Evolutionary conservation across 2,797 vertebrate genomes (phyloP).

Genomic region (Chelmon rostratus): DNA sequence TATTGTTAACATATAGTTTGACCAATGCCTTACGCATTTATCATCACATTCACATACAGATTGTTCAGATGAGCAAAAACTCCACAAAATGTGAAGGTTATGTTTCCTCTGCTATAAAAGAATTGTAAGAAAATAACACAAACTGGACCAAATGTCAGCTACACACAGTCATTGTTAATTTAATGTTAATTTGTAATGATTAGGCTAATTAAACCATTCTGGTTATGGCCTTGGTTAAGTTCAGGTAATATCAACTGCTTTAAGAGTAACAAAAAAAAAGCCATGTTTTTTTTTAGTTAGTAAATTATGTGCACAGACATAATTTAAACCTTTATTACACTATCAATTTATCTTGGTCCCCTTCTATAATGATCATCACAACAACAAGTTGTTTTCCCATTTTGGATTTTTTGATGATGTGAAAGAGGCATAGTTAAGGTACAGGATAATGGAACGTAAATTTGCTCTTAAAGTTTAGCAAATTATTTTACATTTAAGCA

Average conservation of each 20-base stretch:
- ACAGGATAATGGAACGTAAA: neutral
- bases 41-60: constrained; percentile 27
- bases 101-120: neutral
- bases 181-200: neutral
- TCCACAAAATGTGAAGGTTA: constrained; percentile 4
- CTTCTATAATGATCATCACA: neutral
- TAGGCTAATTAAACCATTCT: neutral
- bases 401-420: neutral
- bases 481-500: neutral
- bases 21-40: constrained; percentile 45
- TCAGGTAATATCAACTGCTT: neutral
- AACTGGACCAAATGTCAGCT: neutral
- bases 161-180: constrained; percentile 13
- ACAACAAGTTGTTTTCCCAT: neutral
- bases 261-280: neutral
- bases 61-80: constrained; percentile 32
- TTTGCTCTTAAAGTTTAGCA: neutral
- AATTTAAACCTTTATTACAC: too few relatives aligned
- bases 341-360: neutral
- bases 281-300: neutral
- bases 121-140: neutral
- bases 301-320: neutral
- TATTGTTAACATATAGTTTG: constrained; percentile 72
- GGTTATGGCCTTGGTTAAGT: neutral
- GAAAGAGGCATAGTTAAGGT: neutral